Conservation (phyloP, 2,113 vertebrate species). For the Reinhardtius hippoglossoides region DNA sequence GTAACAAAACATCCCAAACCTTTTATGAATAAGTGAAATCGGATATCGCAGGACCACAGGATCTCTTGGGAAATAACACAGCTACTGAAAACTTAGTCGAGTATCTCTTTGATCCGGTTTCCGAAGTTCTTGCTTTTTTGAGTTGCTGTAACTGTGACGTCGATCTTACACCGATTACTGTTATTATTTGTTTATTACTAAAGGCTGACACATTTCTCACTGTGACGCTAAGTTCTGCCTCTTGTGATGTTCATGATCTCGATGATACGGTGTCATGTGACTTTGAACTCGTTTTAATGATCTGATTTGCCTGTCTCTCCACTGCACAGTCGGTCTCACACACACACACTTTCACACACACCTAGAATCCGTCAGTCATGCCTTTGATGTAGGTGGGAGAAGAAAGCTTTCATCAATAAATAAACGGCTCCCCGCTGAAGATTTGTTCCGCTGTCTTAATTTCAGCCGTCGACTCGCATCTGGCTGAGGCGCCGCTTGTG, state of each 20-base stretch:
- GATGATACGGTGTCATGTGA: not conserved
- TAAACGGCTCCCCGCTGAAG: constrained; percentile 27
- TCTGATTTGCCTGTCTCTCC: constrained; percentile 16
- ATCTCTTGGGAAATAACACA: too few species aligned
- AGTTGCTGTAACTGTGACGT: not conserved
- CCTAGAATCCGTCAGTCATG: not conserved
- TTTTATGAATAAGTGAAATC: not conserved
- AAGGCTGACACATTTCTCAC: not conserved
- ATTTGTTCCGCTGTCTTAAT: constrained; percentile 30
- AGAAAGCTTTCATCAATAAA: constrained; percentile 54
- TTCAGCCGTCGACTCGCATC: constrained; percentile 5
- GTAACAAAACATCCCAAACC: not conserved
- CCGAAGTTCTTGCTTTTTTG: not conserved
- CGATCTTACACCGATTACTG: not conserved
- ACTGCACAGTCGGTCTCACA: not conserved
- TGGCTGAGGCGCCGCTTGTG: not conserved
- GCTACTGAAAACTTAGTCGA: too few species aligned
- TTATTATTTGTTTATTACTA: not conserved
- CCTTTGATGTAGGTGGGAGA: constrained; percentile 48
- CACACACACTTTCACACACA: not conserved
- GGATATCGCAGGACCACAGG: not conserved
- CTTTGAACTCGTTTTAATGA: constrained; percentile 16
- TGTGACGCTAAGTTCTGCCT: not conserved
- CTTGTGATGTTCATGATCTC: not conserved
- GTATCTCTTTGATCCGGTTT: too few species aligned